Evolutionary conservation across 2,888 invertebrate genomes (phyloP), one percentile per base, ranked within the genome.

Genomic region (Dugesia japonica): DNA sequence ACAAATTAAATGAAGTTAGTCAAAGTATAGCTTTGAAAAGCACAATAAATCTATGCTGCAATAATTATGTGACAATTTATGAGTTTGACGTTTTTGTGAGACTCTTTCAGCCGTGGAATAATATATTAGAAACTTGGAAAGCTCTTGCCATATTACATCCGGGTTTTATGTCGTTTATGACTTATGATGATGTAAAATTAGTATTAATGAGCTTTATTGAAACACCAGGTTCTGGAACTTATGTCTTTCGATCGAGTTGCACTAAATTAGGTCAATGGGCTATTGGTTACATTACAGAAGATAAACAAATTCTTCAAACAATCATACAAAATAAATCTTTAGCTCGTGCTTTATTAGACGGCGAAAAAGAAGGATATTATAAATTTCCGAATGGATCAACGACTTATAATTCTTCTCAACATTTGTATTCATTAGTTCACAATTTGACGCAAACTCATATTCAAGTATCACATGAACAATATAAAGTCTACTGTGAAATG

Each of bases 1-100:
- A 98, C 85, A 90, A 91, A 0, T 94, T 98, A 84, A 92, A 92
- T 80, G 92, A 94, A 17, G 93, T 94, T 0, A 85, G 97, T 82
- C 95, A 98, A 87, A 95, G 94, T 38, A 94, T 95, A 93, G 97
- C 97, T 76, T 86, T 98, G 79, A 98, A 98, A 86, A 94, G 95
- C 0, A 99, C 98, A 71, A 95, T 99, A 86, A 98, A 99, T 87
- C 89, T 99, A 81, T 97, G 97, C 72, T 95, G 95, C 87, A 97
- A 98, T 86, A 97, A 98, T 86, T 94, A 93, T 87, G 95, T 99
- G 86, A 97, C 97, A 80, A 95, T 94, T 87, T 99, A 99, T 86
- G 98, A 99, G 87, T 99, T 99, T 85, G 98, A 99, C 85, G 97
- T 99, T 71, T 99, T 99, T 84, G 97, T 98, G 80, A 94, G 94